Percentiles rank a stretch among this genome's conserved stretches.
Conservation (phyloP, 53 echinoderm and acorn worm species). For the Mesocentrotus franciscanus region DNA sequence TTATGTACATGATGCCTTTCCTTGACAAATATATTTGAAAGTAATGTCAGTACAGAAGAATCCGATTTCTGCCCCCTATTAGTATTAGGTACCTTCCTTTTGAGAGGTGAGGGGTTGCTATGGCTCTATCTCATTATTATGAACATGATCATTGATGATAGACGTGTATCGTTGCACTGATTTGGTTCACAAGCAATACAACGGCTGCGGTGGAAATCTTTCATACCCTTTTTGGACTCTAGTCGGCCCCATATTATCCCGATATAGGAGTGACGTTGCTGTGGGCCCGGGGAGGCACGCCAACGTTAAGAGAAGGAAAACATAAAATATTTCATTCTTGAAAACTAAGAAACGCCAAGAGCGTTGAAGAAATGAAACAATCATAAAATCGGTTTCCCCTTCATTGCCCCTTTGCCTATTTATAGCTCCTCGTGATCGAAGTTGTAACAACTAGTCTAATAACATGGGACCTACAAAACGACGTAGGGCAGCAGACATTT, state of each 20-base stretch:
- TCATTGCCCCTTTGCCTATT: constrained; percentile 28
- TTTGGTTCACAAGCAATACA: not conserved
- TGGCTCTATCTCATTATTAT: too few species aligned
- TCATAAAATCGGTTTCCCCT: constrained; percentile 46
- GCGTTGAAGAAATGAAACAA: constrained; percentile 41
- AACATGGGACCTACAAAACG: not conserved
- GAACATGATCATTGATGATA: not conserved
- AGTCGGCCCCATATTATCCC: not conserved
- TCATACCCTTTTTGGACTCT: not conserved
- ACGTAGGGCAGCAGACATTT: not conserved
- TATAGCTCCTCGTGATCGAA: constrained; percentile 21
- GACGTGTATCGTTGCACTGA: too few species aligned
- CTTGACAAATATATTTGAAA: too few species aligned
- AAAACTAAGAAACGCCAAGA: not conserved
- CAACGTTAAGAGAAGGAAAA: not conserved
- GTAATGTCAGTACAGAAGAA: too few species aligned
- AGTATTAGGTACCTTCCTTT: too few species aligned
- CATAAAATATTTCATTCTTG: constrained; percentile 36
- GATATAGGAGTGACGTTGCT: not conserved
- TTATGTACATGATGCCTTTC: too few species aligned
- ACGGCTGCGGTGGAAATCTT: not conserved
- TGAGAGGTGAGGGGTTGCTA: too few species aligned
- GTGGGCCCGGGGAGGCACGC: constrained; percentile 30
- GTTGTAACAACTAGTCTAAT: not conserved
- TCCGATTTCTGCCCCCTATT: too few species aligned